Base-by-base conservation (phyloP, 2,888 invertebrate species). In the Drosophila antonietae region DNA sequence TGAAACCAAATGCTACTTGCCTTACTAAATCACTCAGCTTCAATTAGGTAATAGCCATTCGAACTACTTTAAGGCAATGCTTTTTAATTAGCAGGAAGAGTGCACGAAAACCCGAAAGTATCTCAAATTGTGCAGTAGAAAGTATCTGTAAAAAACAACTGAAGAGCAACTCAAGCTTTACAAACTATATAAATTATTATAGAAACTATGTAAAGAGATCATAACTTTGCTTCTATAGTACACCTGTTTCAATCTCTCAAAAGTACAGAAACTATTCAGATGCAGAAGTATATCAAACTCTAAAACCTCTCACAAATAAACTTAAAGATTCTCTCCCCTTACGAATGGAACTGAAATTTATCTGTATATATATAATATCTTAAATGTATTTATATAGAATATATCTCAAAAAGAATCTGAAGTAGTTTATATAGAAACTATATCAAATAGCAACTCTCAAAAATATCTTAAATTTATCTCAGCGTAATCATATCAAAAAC, bases 1-100 rank as follows among this genome's bases (percentile, higher is more conserved):
- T 18, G n/a, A 10, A 31, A 7, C 55, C 33, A 43, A 18, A 31
- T 18, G n/a, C 51, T 14, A 8, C 20, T 18, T 18, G 14, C 33
- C 10, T 8, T 35, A 20, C 33, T 51, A 35, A 53, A 37, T 23
- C 55, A 55, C 41, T 39, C 60, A 10, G 7, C 51, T 46, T 18
- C 14, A 68, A 52, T 64, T 68, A n/a, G 33, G 10, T 10, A 18
- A 28, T 23, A 20, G 33, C 39, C 12, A 2, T 65, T 57, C 3
- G 65, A 68, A 8, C 51, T 15, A 6, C 35, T 53, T 53, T 10
- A 53, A 53, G 52, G 8, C 20, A 35, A 35, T 20, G 33, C 6
- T 28, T 10, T 52, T 52, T 4, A 20, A 52, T 52, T 35, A 31
- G 31, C 1, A 31, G 2, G n/a, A 2, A 18, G 9, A 47, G 15